Percentiles rank a stretch among this genome's conserved stretches.
These are phyloP conservation scores for Neodiprion fabricii DNA, from an alignment of 1,140 invertebrate species.

Conservation along the genomic window DNA sequence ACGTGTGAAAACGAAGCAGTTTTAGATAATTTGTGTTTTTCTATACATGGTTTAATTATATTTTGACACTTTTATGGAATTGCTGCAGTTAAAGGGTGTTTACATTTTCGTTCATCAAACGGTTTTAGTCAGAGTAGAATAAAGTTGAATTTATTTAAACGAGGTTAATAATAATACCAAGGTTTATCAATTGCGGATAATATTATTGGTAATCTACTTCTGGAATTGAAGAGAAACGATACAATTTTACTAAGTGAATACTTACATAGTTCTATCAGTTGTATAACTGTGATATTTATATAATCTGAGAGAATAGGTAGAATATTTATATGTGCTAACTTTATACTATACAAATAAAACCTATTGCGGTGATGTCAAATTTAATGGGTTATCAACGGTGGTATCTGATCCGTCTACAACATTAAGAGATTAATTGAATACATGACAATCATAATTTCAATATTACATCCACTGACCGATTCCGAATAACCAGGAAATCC, in stretches of 20 bases:
- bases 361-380: too few relatives aligned
- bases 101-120: neutral
- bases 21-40: too few relatives aligned
- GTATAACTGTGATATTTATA: conserved; percentile 4
- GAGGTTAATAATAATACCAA: neutral
- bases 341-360: neutral
- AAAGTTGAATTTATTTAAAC: neutral
- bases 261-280: neutral
- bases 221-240: neutral
- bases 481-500: neutral
- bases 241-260: neutral
- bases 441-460: neutral
- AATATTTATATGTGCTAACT: neutral
- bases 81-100: neutral
- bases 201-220: neutral
- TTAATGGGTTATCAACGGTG: neutral
- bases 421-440: neutral
- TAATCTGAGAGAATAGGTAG: neutral
- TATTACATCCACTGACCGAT: neutral
- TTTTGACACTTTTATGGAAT: neutral
- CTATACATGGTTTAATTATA: too few relatives aligned
- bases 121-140: neutral
- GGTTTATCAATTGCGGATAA: neutral
- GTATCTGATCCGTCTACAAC: neutral
- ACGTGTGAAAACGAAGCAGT: too few relatives aligned